Evolutionary conservation across 2,888 invertebrate genomes (phyloP).

Genomic region (Nasonia oneida): DNA sequence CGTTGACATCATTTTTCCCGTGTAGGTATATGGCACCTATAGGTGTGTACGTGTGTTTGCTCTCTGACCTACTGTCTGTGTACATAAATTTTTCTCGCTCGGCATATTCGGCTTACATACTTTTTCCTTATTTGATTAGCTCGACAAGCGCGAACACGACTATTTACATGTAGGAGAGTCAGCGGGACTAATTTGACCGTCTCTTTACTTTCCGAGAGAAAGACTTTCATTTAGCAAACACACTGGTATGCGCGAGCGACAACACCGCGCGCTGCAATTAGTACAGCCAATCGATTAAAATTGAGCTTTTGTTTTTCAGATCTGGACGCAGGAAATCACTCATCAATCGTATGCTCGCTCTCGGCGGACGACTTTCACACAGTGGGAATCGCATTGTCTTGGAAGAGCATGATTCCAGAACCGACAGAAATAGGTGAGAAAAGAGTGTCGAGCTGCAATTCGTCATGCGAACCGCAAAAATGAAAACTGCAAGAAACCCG

Average conservation of each 20-base stretch:
- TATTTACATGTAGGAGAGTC: not conserved
- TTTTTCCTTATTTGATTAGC: not conserved
- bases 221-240: not conserved
- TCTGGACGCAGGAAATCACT: not conserved
- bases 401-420: not conserved
- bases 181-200: not conserved
- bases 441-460: not conserved
- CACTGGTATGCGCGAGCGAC: not conserved
- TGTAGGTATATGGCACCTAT: not conserved
- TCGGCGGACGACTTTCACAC: not conserved
- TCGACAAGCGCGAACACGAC: not conserved
- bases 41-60: not conserved
- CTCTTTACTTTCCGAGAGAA: not conserved
- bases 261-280: not conserved
- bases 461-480: not conserved
- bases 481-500: constrained; percentile 7
- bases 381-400: not conserved
- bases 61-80: constrained; percentile 20
- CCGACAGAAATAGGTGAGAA: not conserved
- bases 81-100: constrained; percentile 8
- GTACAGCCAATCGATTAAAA: not conserved
- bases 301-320: not conserved
- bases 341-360: not conserved
- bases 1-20: not conserved
- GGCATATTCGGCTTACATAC: not conserved